These are phyloP conservation scores for Dicaeum eximium DNA, from an alignment of 2,113 vertebrate genomes.

Conservation along the genomic window DNA sequence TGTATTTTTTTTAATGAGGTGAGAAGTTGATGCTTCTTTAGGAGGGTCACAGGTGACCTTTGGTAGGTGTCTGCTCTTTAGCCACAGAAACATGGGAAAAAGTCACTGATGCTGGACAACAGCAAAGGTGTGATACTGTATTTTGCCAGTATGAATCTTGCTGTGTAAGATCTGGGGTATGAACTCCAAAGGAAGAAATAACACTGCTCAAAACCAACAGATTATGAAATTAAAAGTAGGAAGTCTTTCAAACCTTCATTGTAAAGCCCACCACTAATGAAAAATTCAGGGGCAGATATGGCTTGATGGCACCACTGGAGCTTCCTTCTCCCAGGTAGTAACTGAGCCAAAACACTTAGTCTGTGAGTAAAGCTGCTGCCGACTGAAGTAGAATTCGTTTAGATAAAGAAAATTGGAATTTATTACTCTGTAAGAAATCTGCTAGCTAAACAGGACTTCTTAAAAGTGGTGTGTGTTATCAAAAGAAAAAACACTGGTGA, in stretches of 20 bases:
- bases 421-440: background rate
- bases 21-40: background rate
- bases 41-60: background rate
- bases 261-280: background rate
- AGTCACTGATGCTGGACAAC: rapidly evolving
- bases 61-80: background rate
- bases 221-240: conserved; percentile 1
- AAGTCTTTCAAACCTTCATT: background rate
- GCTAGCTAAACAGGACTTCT: background rate
- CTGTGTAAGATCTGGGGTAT: background rate
- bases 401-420: background rate
- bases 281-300: background rate
- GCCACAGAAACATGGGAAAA: background rate
- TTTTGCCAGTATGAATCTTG: background rate
- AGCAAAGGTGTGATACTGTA: background rate
- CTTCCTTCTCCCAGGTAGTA: background rate
- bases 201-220: background rate
- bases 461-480: background rate
- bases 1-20: background rate
- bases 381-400: background rate
- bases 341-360: background rate
- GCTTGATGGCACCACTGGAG: background rate
- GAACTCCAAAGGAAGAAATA: background rate
- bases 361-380: background rate
- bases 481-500: background rate